Conservation (phyloP, 2,113 vertebrate genomes). For the Vanacampus margaritifer region DNA sequence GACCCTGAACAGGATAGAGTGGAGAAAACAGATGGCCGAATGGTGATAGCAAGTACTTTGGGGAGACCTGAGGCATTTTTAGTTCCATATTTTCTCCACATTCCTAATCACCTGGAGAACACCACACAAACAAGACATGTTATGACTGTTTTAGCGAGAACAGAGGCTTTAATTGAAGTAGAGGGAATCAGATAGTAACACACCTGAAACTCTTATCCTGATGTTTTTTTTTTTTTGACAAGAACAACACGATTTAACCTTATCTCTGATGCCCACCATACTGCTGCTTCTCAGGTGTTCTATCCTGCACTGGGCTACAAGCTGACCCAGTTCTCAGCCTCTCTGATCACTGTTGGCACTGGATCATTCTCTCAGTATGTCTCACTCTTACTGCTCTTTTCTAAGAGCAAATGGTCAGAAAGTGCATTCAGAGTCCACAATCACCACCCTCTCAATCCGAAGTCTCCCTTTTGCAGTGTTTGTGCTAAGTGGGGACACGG, state of each 20-base stretch:
- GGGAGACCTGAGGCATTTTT: not conserved
- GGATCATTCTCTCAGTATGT: constrained; percentile 18
- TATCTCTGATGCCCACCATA: constrained; percentile 4
- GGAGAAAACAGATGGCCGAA: not conserved
- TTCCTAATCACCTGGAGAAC: not conserved
- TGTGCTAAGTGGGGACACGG: constrained; percentile 64
- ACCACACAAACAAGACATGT: not conserved
- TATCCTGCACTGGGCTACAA: constrained; percentile 3
- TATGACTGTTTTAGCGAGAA: not conserved
- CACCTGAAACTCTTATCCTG: constrained; percentile 10
- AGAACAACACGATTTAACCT: constrained; percentile 21
- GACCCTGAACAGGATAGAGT: not conserved
- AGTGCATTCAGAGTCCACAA: constrained; percentile 27
- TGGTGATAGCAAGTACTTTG: not conserved
- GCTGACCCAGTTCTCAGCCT: constrained; percentile 6
- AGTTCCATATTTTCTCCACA: not conserved
- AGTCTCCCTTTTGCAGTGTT: constrained; percentile 46
- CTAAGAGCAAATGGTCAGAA: constrained; percentile 50
- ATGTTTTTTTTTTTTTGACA: constrained; percentile 17
- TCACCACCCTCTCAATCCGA: constrained; percentile 33
- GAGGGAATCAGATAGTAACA: not conserved
- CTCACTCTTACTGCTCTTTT: constrained; percentile 20
- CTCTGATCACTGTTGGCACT: constrained; percentile 15
- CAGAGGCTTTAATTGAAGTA: not conserved
- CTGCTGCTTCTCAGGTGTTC: constrained; percentile 15